Evolutionary conservation across 2,797 vertebrate genomes (phyloP).

Genomic region (Pyrocephalus nanus): DNA sequence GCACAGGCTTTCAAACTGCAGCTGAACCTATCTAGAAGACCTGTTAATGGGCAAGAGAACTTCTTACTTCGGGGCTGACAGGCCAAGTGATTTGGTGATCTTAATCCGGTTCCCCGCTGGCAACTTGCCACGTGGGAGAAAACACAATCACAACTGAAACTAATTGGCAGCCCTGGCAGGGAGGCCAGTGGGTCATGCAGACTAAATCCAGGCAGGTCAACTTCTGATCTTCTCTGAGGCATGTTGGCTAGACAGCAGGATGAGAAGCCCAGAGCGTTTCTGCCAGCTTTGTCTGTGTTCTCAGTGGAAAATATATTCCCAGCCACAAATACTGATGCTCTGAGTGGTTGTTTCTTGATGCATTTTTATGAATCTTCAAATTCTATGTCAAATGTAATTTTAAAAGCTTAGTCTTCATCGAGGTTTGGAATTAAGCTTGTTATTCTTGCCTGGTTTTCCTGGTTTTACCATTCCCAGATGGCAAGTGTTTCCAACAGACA

Average conservation of each 20-base stretch:
- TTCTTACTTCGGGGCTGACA: neutral
- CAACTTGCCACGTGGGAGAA: neutral
- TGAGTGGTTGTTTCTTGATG: neutral
- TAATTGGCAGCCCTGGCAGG: slow-evolving; percentile 24
- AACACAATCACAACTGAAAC: neutral
- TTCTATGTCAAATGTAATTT: neutral
- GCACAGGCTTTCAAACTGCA: neutral
- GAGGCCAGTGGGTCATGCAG: slow-evolving; percentile 4
- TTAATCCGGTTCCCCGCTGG: neutral
- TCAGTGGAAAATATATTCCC: neutral
- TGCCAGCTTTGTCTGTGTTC: neutral
- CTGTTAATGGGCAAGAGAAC: neutral
- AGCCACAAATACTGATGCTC: neutral
- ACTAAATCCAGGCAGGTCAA: neutral
- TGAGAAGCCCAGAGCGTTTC: neutral
- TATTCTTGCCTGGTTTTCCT: neutral
- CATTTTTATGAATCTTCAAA: neutral
- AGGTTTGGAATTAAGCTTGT: neutral
- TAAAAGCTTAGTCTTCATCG: neutral
- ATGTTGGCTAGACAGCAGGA: neutral
- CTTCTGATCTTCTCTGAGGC: slow-evolving; percentile 1
- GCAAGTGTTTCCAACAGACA: neutral
- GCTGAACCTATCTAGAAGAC: neutral
- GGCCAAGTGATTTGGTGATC: neutral
- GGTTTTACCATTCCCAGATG: neutral